Evolutionary conservation across 2,888 invertebrate species (phyloP).

Genomic region (Oithona nana): DNA sequence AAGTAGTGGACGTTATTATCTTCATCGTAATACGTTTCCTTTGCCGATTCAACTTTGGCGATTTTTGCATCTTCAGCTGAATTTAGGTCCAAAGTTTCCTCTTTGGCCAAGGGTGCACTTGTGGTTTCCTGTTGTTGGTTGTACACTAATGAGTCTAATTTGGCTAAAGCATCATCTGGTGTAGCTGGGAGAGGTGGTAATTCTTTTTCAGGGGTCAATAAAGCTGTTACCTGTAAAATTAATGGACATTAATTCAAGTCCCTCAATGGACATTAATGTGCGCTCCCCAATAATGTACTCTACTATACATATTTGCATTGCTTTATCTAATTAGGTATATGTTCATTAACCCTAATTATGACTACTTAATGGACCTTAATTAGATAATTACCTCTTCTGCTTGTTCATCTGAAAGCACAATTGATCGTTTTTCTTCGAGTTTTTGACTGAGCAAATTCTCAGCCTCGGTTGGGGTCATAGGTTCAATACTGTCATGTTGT

Average conservation of each 20-base stretch:
- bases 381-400: conserved; percentile 71
- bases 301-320: too few species aligned
- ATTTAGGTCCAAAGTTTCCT: neutral
- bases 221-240: too few species aligned
- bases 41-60: neutral
- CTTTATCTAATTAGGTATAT: too few species aligned
- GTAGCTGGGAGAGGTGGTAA: neutral
- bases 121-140: neutral
- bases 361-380: too few species aligned
- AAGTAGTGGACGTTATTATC: conserved; percentile 56
- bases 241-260: too few species aligned
- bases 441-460: conserved; percentile 58
- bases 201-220: conserved; percentile 32
- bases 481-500: conserved; percentile 20
- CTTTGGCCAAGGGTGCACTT: neutral
- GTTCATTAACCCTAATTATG: too few species aligned
- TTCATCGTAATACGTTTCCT: conserved; percentile 14
- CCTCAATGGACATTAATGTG: too few species aligned
- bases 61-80: neutral
- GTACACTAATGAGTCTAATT: conserved; percentile 9
- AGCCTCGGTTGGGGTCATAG: conserved; percentile 71
- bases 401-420: conserved; percentile 47
- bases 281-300: too few species aligned
- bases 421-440: neutral
- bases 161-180: conserved; percentile 5